Base-by-base conservation (phyloP, 1,140 invertebrate species). In the Sweltsa coloradensis region DNA sequence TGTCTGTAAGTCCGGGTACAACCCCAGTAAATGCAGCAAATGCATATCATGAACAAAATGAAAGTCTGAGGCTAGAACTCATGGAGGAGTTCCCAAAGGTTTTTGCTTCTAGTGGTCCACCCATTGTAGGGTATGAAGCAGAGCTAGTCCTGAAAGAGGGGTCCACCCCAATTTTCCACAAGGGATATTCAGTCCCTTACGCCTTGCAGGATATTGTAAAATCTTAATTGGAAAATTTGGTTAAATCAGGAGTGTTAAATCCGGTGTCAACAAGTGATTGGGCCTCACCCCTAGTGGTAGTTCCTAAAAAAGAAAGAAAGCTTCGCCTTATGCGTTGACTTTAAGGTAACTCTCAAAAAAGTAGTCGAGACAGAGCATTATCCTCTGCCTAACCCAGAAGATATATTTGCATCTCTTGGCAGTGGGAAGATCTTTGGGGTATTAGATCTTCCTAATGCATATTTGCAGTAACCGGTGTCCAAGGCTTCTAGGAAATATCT, bases 251-350 rank as follows among this genome's bases (percentile, higher is more conserved):
- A 5, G 50, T 55, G 9, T 41, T 63, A 11, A 29, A 19, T 16
- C 47, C 31, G 24, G 47, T 62, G 9, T 22, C 44, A 1, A 39
- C 44, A 26, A 48, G 47, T 18, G 50, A 63, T 18, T 64, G 60
- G 56, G 63, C 62, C 3, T 49, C 62, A 24, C 61, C 61, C 9
- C 44, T 63, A 22, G 45, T 64, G 5, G 31, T 45, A 3, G 55
- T 60, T 1, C 45, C 34, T 7, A 64, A 62, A 49, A 11, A 45
- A 47, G 27, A 58, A 50, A 59, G 63, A 13, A 42, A 47, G 36
- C 51, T 56, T 2, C 37, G 61, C 5, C 23, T n/a, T 63, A 1
- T 60, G 55, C 44, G 57, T 53, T 14, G 61, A 62, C 44, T 62
- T 53, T 59, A 52, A 51, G 19, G 19, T 34, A 16, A 52, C 50